Conservation (phyloP, 2,797 vertebrate genomes). For the Pteropus rufus region DNA sequence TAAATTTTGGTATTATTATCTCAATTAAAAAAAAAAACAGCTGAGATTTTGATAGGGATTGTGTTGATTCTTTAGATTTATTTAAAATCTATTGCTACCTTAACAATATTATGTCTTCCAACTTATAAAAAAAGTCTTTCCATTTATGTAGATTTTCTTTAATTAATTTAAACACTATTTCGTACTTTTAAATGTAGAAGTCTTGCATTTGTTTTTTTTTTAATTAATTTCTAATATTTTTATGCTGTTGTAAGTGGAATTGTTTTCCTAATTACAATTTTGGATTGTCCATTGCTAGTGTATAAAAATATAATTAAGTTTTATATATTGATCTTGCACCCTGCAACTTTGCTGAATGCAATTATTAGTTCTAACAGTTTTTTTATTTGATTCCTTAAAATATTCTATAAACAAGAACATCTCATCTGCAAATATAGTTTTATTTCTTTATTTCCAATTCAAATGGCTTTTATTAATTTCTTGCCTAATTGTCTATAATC, state of each 20-base stretch:
- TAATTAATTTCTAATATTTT: too few species aligned
- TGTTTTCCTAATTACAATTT: too few species aligned
- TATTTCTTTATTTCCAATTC: background rate
- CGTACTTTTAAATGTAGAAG: background rate
- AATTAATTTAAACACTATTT: background rate
- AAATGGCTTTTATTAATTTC: background rate
- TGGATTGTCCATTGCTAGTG: too few species aligned
- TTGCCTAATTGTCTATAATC: background rate
- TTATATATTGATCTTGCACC: too few species aligned
- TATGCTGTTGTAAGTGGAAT: too few species aligned
- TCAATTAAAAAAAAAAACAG: background rate
- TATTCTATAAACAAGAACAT: background rate
- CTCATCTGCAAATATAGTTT: background rate
- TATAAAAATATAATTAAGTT: too few species aligned
- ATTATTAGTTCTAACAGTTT: background rate
- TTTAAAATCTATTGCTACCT: background rate
- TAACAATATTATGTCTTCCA: background rate
- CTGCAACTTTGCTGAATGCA: background rate
- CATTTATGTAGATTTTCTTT: background rate
- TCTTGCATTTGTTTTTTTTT: background rate
- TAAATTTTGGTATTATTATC: too few species aligned
- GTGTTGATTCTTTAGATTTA: background rate
- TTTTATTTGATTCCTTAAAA: background rate
- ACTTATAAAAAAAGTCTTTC: background rate
- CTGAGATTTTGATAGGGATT: background rate